Conservation (phyloP, 2,888 invertebrate genomes). For the Drosophila pullipes region DNA sequence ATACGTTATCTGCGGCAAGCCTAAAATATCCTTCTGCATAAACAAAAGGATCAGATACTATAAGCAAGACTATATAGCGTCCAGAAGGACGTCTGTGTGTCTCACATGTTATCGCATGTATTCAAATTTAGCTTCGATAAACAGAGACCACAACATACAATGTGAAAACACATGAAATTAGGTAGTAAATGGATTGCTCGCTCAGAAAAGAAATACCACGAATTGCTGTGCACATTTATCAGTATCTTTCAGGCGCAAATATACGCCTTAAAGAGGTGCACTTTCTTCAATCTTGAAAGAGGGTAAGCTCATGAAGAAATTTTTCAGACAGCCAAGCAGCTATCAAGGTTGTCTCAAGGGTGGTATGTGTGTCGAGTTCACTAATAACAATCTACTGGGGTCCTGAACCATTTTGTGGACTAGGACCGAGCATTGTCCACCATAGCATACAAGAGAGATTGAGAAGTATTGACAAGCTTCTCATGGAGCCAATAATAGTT, state of each 20-base stretch:
- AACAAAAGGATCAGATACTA: not conserved
- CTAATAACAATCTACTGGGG: not conserved
- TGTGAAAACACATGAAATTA: not conserved
- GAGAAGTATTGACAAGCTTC: not conserved
- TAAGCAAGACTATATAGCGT: not conserved
- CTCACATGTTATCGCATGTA: not conserved
- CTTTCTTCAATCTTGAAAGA: not conserved
- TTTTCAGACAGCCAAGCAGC: not conserved
- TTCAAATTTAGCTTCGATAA: not conserved
- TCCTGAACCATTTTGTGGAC: not conserved
- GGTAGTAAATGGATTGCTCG: not conserved
- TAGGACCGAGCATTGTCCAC: not conserved
- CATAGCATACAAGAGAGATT: not conserved
- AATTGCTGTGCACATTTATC: not conserved
- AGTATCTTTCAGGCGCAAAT: not conserved
- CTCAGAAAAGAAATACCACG: not conserved
- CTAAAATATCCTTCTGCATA: not conserved
- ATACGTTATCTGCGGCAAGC: not conserved
- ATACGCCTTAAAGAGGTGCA: not conserved
- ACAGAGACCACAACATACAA: not conserved
- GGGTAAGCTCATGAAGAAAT: not conserved
- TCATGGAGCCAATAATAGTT: not conserved
- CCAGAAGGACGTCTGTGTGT: not conserved
- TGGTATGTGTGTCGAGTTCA: not conserved
- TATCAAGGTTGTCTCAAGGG: not conserved